phyloP scores from a whole-genome alignment of 2,888 invertebrate species.

The Meghimatium bilineatum region DNA sequence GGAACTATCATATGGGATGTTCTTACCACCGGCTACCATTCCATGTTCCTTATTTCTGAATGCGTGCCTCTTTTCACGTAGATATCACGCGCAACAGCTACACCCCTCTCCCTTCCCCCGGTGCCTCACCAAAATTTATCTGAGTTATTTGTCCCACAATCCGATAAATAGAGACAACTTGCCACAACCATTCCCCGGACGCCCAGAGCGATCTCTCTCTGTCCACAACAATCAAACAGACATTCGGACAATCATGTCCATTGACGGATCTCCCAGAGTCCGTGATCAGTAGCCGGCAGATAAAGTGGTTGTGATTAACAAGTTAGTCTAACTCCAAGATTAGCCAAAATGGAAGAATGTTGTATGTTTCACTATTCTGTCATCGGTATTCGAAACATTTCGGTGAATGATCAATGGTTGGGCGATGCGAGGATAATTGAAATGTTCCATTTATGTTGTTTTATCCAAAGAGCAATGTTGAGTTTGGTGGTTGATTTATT shows the following conservation, averaged over 20 bases:
- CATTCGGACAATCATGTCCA: not conserved
- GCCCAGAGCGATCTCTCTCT: not conserved
- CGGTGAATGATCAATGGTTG: too few species aligned
- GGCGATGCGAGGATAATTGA: too few species aligned
- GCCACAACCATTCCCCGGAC: not conserved
- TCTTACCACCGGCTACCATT: not conserved
- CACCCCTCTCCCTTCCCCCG: not conserved
- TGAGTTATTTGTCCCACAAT: not conserved
- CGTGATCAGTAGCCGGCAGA: not conserved
- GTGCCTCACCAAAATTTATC: not conserved
- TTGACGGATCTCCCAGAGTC: not conserved
- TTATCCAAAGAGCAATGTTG: too few species aligned
- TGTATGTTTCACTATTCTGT: not conserved
- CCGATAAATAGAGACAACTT: not conserved
- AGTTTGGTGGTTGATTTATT: too few species aligned
- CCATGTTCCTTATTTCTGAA: not conserved
- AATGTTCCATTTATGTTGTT: too few species aligned
- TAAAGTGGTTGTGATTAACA: not conserved
- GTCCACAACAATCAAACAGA: not conserved
- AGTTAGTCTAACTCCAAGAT: not conserved
- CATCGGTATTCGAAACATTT: too few species aligned
- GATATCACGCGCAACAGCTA: not conserved
- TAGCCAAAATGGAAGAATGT: not conserved
- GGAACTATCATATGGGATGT: too few species aligned
- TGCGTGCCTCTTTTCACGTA: not conserved